Percentiles rank a stretch among this genome's conserved stretches.
Evolutionary conservation across 2,113 vertebrate species (phyloP).

Genomic region (Microcebus griseorufus): DNA sequence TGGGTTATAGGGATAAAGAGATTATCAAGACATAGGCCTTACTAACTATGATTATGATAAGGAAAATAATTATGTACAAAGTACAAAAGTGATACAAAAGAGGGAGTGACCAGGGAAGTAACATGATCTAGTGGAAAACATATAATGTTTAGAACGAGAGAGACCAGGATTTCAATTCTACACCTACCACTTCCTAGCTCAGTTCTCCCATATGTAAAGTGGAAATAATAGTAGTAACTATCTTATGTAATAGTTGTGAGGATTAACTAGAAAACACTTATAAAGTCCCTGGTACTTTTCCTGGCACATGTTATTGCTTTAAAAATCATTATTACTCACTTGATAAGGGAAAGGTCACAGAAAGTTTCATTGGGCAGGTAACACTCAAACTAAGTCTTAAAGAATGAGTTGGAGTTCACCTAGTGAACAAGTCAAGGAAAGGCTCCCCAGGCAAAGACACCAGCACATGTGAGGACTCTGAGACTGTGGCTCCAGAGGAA

Average conservation of each 20-base stretch:
- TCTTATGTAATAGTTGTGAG: not conserved
- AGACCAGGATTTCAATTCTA: slow-evolving; percentile 6
- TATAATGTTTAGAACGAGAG: not conserved
- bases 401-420: not conserved
- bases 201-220: not conserved
- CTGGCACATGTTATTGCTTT: not conserved
- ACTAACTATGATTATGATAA: not conserved
- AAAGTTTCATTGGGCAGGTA: not conserved
- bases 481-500: not conserved
- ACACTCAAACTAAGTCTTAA: not conserved
- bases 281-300: not conserved
- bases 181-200: not conserved
- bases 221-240: not conserved
- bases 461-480: not conserved
- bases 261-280: not conserved
- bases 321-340: slow-evolving; percentile 7
- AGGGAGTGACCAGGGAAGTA: not conserved
- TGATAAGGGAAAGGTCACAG: not conserved
- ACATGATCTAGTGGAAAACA: not conserved
- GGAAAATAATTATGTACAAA: not conserved
- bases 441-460: not conserved
- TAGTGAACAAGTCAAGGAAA: not conserved
- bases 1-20: not conserved
- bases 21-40: not conserved
- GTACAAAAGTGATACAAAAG: slow-evolving; percentile 1